phyloP scores from a whole-genome alignment of 2,888 invertebrate genomes.

The Corbicula japonica region DNA sequence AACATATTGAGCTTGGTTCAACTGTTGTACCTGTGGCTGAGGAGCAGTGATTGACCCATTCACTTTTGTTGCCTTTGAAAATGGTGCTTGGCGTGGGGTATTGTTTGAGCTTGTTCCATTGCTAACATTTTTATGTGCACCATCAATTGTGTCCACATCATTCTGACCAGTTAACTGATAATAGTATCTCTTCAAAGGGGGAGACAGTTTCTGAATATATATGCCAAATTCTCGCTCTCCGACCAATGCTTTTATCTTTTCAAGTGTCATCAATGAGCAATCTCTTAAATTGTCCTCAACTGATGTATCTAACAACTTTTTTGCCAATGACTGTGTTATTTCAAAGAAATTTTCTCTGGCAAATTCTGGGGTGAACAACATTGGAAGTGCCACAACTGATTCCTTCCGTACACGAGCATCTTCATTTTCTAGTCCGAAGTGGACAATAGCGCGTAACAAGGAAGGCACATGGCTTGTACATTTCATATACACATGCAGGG shows the following conservation, averaged over 20 bases:
- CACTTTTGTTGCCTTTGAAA: slow-evolving; percentile 46
- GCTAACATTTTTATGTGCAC: slow-evolving; percentile 25
- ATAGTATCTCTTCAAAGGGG: slow-evolving; percentile 78
- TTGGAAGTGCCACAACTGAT: slow-evolving; percentile 85
- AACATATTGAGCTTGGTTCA: slow-evolving; percentile 69
- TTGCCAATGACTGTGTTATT: slow-evolving; percentile 84
- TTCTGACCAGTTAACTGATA: slow-evolving; percentile 75
- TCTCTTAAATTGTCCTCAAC: slow-evolving; percentile 83
- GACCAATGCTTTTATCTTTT: slow-evolving; percentile 85
- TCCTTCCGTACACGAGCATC: slow-evolving; percentile 85
- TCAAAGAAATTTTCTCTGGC: slow-evolving; percentile 85
- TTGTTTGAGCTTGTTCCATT: slow-evolving; percentile 45
- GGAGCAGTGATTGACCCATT: slow-evolving; percentile 46
- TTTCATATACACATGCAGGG: slow-evolving; percentile 87
- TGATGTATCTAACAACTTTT: slow-evolving; percentile 81
- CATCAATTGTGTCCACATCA: slow-evolving; percentile 52
- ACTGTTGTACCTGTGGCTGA: slow-evolving; percentile 50
- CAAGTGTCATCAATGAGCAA: slow-evolving; percentile 84
- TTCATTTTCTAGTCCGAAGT: slow-evolving; percentile 85
- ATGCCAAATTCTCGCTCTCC: slow-evolving; percentile 85
- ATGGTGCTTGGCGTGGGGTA: slow-evolving; percentile 54
- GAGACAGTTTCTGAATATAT: slow-evolving; percentile 82
- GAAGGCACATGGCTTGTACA: slow-evolving; percentile 86
- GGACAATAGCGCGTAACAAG: slow-evolving; percentile 85
- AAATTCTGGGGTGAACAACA: slow-evolving; percentile 87